A percentile compares a stretch with the other conserved stretches of the same genome.
These are phyloP conservation scores for Acipenser transmontanus DNA, from an alignment of 2,797 vertebrate genomes.

Conservation along the genomic window DNA sequence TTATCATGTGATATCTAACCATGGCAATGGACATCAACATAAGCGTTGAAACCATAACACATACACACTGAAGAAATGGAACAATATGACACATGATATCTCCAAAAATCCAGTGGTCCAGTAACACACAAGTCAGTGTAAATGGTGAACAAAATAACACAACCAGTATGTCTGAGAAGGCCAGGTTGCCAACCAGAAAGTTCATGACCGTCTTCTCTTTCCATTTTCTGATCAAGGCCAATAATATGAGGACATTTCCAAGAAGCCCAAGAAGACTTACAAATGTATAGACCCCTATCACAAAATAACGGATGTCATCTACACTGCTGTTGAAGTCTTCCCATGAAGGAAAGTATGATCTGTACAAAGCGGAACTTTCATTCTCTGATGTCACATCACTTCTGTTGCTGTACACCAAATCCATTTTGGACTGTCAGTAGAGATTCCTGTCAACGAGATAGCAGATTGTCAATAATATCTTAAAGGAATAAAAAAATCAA, in stretches of 20 bases:
- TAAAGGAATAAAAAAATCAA: neutral
- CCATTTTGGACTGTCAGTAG: conserved; percentile 46
- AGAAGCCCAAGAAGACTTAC: conserved; percentile 66
- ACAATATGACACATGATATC: conserved; percentile 65
- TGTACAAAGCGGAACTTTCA: conserved; percentile 37
- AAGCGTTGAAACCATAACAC: conserved; percentile 66
- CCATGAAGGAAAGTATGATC: conserved; percentile 57
- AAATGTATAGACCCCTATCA: conserved; percentile 68
- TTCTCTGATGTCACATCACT: conserved; percentile 43
- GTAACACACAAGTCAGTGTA: conserved; percentile 59
- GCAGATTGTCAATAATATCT: conserved; percentile 5
- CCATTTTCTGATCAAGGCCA: conserved; percentile 53
- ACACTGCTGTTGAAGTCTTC: conserved; percentile 62
- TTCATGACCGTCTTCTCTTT: conserved; percentile 67
- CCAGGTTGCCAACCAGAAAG: conserved; percentile 66
- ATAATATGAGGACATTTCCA: conserved; percentile 65
- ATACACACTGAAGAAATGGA: conserved; percentile 68
- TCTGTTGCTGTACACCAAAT: conserved; percentile 50
- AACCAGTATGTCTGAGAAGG: conserved; percentile 71
- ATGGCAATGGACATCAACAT: conserved; percentile 70
- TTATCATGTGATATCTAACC: conserved; percentile 70
- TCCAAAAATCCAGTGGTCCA: conserved; percentile 73
- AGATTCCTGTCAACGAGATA: conserved; percentile 17
- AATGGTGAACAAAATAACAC: conserved; percentile 71
- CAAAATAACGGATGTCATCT: conserved; percentile 67